Evolutionary conservation across 2,888 invertebrate genomes (phyloP).

Genomic region (Nephrotoma guestfalica): DNA sequence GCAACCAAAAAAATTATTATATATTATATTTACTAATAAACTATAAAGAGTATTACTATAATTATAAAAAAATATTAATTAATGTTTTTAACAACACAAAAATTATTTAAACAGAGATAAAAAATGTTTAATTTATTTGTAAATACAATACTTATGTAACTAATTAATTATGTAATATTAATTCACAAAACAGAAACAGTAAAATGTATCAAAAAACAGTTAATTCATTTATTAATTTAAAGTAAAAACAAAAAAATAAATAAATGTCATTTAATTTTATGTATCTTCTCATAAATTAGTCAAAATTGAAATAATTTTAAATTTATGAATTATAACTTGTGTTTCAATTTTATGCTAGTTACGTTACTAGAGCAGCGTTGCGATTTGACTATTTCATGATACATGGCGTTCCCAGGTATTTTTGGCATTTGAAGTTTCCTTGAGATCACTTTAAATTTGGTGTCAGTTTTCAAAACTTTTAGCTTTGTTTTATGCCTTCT

Average conservation of each 20-base stretch:
- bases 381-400: too few relatives aligned
- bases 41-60: neutral
- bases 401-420: too few relatives aligned
- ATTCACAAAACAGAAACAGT: neutral
- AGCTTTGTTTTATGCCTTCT: too few relatives aligned
- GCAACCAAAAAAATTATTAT: neutral
- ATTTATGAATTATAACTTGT: neutral
- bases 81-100: neutral
- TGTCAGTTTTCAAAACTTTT: too few relatives aligned
- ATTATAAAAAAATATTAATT: neutral
- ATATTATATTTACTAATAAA: neutral
- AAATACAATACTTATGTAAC: neutral
- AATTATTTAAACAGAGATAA: neutral
- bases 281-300: neutral
- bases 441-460: too few relatives aligned
- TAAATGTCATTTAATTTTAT: neutral
- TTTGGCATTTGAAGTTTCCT: too few relatives aligned
- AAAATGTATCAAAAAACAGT: neutral
- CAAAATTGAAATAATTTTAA: neutral
- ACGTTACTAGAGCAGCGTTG: too few relatives aligned
- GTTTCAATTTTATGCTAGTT: neutral
- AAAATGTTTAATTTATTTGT: neutral
- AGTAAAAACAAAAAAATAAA: neutral
- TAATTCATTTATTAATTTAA: neutral
- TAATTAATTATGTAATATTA: neutral